A percentile compares a stretch with the other conserved stretches of the same genome.
phyloP scores from a whole-genome alignment of 1,140 invertebrate genomes.

The Aplysia californica region DNA sequence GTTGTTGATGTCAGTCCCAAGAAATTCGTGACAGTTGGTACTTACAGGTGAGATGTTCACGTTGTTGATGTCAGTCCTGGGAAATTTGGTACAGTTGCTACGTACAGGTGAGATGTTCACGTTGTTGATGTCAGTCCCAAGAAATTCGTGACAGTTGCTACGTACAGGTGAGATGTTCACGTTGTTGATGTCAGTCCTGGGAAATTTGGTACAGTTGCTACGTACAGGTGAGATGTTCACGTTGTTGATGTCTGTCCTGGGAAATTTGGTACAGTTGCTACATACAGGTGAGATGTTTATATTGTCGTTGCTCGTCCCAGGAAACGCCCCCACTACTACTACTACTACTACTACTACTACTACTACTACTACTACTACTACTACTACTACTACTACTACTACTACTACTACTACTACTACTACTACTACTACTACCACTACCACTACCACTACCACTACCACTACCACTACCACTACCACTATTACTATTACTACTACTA shows the following conservation, averaged over 20 bases:
- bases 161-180: too few species aligned
- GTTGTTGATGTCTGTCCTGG: too few species aligned
- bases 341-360: neutral
- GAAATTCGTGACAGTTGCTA: too few species aligned
- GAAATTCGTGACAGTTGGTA: neutral
- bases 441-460: neutral
- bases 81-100: neutral
- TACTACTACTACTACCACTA: constrained; percentile 14
- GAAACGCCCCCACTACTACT: neutral
- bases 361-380: constrained; percentile 16
- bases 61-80: too few species aligned
- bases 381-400: constrained; percentile 13
- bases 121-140: too few species aligned
- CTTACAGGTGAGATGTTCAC: neutral
- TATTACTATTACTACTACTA: neutral
- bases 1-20: neutral
- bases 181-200: too few species aligned
- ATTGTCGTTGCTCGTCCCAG: too few species aligned
- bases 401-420: constrained; percentile 15
- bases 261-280: too few species aligned
- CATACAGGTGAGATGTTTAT: too few species aligned
- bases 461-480: neutral
- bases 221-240: too few species aligned
- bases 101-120: neutral
- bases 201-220: too few species aligned